A percentile compares a stretch with the other conserved stretches of the same genome.
Evolutionary conservation across 2,113 vertebrate genomes (phyloP).

Genomic region (Enhydra lutris): DNA sequence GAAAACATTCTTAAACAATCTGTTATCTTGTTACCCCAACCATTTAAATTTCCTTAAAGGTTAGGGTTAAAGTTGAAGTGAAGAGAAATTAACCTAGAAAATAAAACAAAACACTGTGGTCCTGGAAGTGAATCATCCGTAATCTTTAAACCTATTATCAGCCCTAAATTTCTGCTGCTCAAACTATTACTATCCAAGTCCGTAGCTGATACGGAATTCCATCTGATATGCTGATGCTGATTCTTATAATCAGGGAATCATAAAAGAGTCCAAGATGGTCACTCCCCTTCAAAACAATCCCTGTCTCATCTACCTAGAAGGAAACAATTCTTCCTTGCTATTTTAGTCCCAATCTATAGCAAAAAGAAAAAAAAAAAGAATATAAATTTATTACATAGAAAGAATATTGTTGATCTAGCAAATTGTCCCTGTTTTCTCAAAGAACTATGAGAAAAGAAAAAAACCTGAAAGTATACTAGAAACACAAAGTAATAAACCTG

Average conservation of each 20-base stretch:
- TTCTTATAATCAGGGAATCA: neutral
- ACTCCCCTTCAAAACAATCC: neutral
- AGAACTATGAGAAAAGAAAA: neutral
- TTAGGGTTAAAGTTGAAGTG: neutral
- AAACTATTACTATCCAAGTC: neutral
- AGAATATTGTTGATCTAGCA: neutral
- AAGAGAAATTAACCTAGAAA: constrained; percentile 38
- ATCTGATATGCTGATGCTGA: neutral
- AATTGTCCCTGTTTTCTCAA: neutral
- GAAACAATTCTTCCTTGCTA: neutral
- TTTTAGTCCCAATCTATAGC: neutral
- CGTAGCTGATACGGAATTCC: neutral
- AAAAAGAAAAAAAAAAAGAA: neutral
- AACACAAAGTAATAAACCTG: neutral
- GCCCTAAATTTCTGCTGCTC: neutral
- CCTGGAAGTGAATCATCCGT: neutral
- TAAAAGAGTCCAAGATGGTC: neutral
- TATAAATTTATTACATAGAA: neutral
- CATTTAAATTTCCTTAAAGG: constrained; percentile 33
- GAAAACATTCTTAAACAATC: constrained; percentile 39
- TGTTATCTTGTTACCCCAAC: constrained; percentile 18
- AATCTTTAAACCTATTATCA: neutral
- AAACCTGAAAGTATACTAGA: neutral
- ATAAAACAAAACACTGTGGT: neutral
- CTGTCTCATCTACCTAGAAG: neutral